Base-by-base conservation (phyloP, 2,113 vertebrate genomes). In the Heteronetta atricapilla region DNA sequence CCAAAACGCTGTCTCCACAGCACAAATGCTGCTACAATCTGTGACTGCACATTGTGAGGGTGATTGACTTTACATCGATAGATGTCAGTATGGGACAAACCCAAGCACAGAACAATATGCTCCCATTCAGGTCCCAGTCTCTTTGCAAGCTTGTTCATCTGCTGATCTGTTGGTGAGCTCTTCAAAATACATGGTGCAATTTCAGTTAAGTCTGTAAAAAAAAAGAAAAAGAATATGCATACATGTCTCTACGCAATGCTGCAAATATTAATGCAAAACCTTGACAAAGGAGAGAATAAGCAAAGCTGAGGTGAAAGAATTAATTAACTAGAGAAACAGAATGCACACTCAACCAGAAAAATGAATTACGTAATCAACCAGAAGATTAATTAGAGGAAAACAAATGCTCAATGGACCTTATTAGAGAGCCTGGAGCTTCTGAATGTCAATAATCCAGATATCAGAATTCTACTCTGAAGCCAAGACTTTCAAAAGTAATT, bases 51-150 rank as follows among this genome's bases (percentile, higher is more conserved):
- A 59, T 96, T 98, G 93, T 98, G 97, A 3, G 96, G 96, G 90
- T 99, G 98, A 87, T 98, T 98, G 75, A 98, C 97, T 78, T 98
- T 98, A 76, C 99, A 99, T 60, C 98, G 98, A 85, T 98, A 99
- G 96, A 99, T 56, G 11, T 98, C 98, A 13, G 94, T 97, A 13
- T 97, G 90, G 0, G 98, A 98, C 97, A 99, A 95, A 15, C 99
- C 99, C 96, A 99, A 97, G 18, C 98, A 98, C 94, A 99, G 93
- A 83, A 98, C 95, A 11, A 99, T 83, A 8, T 94, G 87, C 90
- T 99, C 99, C 99, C 99, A 99, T 81, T 99, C 98, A 0, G 97
- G 67, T 11, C 99, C 99, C 21, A 99, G 97, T 34, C 78, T 97
- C 46, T 97, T 96, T 0, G 99, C 98, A 85, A 99, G 98, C 53